Evolutionary conservation across 2,888 invertebrate genomes (phyloP), one percentile per base, ranked within the genome.

Genomic region (Drosophila peninsularis): DNA sequence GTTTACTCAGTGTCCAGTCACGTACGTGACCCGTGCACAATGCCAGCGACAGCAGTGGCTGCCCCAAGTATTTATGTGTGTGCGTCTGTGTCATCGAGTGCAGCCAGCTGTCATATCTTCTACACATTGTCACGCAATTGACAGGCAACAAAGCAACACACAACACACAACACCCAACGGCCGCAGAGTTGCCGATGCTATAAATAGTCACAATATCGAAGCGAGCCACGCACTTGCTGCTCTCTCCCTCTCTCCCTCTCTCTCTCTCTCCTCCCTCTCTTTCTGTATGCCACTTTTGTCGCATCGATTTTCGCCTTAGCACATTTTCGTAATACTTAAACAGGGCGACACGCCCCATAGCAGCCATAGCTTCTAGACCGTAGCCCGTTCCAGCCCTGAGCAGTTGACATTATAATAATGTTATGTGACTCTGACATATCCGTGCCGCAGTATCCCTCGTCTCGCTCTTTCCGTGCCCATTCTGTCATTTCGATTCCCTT

Each of bases 81-180:
- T 36, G 24, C 47, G 54, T 47, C 24, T 49, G 21, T 60, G 45
- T 39, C 32, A 44, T 34, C 55, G 37, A 62, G 66, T 66, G 58
- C 69, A 69, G 73, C 53, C 83, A 86, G 70, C 80, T 82, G 83
- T 75, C 83, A 67, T 60, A 78, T 77, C 66, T 57, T 62, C 55
- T 57, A 58, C 58, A 75, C 78, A 77, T 78, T 85, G 75, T 80
- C 80, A 86, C 80, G 80, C 77, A 85, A 80, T 75, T 68, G 62
- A 34, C 47, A 41, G 47, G 55, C 62, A 32, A 52, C 30, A 27
- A 32, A 32, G 19, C 30, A 32, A 19, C n/a, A 11, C 37, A 27
- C 30, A 17, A 32, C 55, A 55, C 37, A 42, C 62, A 37, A 53
- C 60, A n/a, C n/a, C 37, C 37, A n/a, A 37, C 30, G 30, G 14